These are phyloP conservation scores for Pavo muticus DNA, from an alignment of 2,113 vertebrate genomes.

Conservation along the genomic window DNA sequence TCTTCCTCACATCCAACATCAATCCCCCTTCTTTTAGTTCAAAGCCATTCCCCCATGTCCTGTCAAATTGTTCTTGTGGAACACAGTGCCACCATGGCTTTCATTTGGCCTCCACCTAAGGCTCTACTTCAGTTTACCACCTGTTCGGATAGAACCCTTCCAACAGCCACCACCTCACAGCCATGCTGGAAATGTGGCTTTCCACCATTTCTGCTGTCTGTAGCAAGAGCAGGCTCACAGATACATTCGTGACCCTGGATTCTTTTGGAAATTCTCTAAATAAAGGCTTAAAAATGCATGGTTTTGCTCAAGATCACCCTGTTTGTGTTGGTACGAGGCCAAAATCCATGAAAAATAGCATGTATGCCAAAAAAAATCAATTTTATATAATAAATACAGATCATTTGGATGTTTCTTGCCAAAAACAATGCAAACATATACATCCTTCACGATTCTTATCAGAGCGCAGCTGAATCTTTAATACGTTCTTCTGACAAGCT, in stretches of 20 bases:
- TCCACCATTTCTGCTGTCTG: constrained; percentile 13
- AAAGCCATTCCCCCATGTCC: too few relatives aligned
- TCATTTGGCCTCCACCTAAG: not conserved
- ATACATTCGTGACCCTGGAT: constrained; percentile 13
- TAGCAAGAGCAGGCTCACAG: constrained; percentile 8
- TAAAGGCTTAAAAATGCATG: constrained; percentile 53
- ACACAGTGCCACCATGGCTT: not conserved
- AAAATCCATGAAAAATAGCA: constrained; percentile 66
- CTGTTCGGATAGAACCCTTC: too few relatives aligned
- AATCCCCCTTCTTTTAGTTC: too few relatives aligned
- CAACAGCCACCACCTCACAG: not conserved
- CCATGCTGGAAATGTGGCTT: not conserved
- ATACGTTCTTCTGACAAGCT: constrained; percentile 30
- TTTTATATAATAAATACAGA: constrained; percentile 69
- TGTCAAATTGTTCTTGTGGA: too few relatives aligned
- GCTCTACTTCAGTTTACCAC: not conserved
- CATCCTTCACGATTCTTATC: constrained; percentile 71
- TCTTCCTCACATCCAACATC: too few relatives aligned
- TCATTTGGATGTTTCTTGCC: constrained; percentile 65
- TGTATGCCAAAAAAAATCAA: constrained; percentile 67
- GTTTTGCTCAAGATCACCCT: constrained; percentile 69
- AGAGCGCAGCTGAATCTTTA: constrained; percentile 60
- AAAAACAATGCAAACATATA: constrained; percentile 73
- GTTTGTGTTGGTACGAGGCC: constrained; percentile 65
- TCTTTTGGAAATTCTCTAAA: constrained; percentile 57